Percentiles rank a stretch among this genome's conserved stretches.
These are phyloP conservation scores for Lasioglossum oenotherae DNA, from an alignment of 2,888 invertebrate species.

Conservation along the genomic window DNA sequence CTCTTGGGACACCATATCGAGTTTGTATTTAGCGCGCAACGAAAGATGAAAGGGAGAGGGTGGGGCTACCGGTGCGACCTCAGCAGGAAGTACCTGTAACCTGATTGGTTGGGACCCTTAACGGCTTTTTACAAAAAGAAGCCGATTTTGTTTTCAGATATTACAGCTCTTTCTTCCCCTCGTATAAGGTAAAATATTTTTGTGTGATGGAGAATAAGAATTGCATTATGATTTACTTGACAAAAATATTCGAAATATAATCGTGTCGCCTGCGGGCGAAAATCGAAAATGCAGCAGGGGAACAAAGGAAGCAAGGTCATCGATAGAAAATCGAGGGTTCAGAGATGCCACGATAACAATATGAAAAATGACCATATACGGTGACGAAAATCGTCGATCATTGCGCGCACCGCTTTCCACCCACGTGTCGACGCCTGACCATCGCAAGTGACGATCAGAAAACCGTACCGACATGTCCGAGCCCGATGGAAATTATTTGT, in stretches of 20 bases:
- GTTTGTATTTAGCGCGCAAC: constrained; percentile 13
- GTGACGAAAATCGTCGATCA: constrained; percentile 78
- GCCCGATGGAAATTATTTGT: constrained; percentile 76
- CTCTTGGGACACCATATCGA: background rate
- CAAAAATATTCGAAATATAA: background rate
- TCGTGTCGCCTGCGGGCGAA: background rate
- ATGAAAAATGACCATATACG: constrained; percentile 78
- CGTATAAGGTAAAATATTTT: background rate
- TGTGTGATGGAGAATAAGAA: rapidly evolving
- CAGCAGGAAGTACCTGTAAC: constrained; percentile 11
- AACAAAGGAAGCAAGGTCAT: background rate
- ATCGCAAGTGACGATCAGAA: constrained; percentile 54
- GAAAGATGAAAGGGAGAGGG: background rate
- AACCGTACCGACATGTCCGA: constrained; percentile 54
- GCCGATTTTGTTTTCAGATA: background rate
- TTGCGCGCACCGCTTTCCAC: constrained; percentile 79
- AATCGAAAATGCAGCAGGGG: background rate
- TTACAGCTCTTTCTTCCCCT: background rate
- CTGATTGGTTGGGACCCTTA: background rate
- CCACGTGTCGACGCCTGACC: constrained; percentile 71
- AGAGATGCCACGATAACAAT: constrained; percentile 44
- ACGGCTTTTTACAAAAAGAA: constrained; percentile 1
- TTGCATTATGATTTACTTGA: background rate
- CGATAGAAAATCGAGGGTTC: background rate
- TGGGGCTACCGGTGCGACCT: constrained; percentile 1